Conservation (phyloP, 1,140 invertebrate species). For the Neodiprion virginianus region DNA sequence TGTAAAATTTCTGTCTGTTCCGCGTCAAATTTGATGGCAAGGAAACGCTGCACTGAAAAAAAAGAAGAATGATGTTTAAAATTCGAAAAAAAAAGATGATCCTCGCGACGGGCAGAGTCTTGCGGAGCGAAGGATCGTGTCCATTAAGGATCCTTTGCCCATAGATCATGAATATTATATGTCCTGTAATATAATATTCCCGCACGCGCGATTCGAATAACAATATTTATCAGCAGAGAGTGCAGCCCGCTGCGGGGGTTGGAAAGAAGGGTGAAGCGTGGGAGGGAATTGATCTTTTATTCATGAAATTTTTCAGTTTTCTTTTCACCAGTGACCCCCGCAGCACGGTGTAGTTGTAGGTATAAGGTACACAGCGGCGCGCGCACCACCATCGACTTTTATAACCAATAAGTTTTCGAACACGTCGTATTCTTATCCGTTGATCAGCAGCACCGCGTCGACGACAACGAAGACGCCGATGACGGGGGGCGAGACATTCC, state of each 20-base stretch:
- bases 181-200: background rate
- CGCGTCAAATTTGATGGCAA: too few species aligned
- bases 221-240: background rate
- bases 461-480: background rate
- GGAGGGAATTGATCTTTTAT: background rate
- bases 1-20: too few species aligned
- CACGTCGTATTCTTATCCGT: conserved; percentile 2
- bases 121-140: too few species aligned
- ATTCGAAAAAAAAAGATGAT: background rate
- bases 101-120: background rate
- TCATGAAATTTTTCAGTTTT: conserved; percentile 7
- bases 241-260: background rate
- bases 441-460: background rate
- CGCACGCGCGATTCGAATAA: background rate
- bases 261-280: background rate
- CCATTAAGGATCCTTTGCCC: background rate
- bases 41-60: background rate
- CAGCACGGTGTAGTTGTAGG: background rate
- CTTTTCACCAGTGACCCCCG: background rate
- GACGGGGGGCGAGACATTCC: background rate
- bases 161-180: background rate
- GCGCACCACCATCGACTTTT: background rate
- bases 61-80: background rate
- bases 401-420: conserved; percentile 8
- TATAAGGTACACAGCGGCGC: background rate